Base-by-base conservation (phyloP, 2,888 invertebrate species). In the Troglohyphantes excavatus region DNA sequence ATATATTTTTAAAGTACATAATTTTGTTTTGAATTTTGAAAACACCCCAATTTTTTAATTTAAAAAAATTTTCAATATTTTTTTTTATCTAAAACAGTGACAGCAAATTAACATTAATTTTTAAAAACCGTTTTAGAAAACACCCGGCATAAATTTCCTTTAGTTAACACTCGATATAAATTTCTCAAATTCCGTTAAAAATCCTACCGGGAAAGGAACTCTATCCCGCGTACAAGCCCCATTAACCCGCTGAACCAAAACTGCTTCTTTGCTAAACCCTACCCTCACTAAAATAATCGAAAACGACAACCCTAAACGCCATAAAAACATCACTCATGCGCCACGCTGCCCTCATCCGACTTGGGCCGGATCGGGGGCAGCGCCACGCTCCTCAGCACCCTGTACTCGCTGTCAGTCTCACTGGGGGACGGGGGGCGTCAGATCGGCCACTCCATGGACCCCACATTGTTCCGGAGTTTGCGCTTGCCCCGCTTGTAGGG, bases 351-450 rank as follows among this genome's bases (percentile, higher is more conserved):
- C 29, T 90, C 90, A 29, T 90, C 90, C 19, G 90, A 90, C 46
- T 75, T 83, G 2, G 90, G 90, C 53, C 90, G 76, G 63, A 90
- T 90, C 11, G 90, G 90, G 13, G 90, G 90, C 63, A 90, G 53
- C 27, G 72, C 61, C 13, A 33, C 63, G 5, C 63, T 53, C 17
- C 43, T 29, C 29, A 83, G 88, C 90, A 86, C 90, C 90, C 90
- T 86, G 43, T 63, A 81, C 90, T 85, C 90, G 53, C 67, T 70
- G 19, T 26, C 33, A 6, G 26, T n/a, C 19, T 72, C 84, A 79
- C 78, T 84, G 90, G 90, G 83, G 87, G 90, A 84, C 87, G 26
- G 39, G 63, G 72, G 78, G 29, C 87, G 90, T 90, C 90, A 90
- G 59, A 88, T 88, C 2, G 90, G 90, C 90, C 90, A 90, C 46